phyloP scores from a whole-genome alignment of 2,888 invertebrate species.

The Drosophila monieri region DNA sequence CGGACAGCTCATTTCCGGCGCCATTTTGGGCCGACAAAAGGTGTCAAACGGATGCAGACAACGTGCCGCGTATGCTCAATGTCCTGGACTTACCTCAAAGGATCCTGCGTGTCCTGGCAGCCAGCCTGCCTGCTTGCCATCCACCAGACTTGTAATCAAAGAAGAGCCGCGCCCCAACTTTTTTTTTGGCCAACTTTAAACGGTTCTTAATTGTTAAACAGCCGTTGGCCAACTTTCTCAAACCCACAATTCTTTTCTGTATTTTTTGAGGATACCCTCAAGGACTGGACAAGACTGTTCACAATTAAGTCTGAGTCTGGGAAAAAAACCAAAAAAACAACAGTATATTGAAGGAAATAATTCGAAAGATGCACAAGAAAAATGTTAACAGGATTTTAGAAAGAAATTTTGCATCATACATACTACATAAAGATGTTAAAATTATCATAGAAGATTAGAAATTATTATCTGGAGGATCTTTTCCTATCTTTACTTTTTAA shows the following conservation, averaged over 20 bases:
- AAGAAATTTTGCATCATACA: no score
- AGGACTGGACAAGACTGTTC: constrained; percentile 32
- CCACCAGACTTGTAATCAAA: constrained; percentile 35
- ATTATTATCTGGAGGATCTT: no score
- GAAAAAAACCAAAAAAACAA: constrained; percentile 52
- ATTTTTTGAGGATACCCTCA: constrained; percentile 13
- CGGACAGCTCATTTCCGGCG: constrained; percentile 77
- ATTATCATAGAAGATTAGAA: no score
- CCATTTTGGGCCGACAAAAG: constrained; percentile 67
- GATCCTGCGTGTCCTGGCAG: constrained; percentile 9
- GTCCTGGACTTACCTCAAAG: constrained; percentile 40
- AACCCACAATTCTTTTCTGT: not conserved
- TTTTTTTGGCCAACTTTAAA: constrained; percentile 65
- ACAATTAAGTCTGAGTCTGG: constrained; percentile 58
- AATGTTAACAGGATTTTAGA: not conserved
- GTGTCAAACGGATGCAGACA: constrained; percentile 76
- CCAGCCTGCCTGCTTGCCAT: not conserved
- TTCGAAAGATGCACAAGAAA: constrained; percentile 15
- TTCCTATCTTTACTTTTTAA: no score
- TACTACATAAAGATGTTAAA: no score
- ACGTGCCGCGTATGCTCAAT: constrained; percentile 76
- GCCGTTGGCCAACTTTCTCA: constrained; percentile 55
- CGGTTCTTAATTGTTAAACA: constrained; percentile 78
- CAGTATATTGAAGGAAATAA: constrained; percentile 18
- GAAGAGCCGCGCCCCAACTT: constrained; percentile 49